Conservation (phyloP, 2,113 vertebrate genomes). For the Hippocampus guttulatus region DNA sequence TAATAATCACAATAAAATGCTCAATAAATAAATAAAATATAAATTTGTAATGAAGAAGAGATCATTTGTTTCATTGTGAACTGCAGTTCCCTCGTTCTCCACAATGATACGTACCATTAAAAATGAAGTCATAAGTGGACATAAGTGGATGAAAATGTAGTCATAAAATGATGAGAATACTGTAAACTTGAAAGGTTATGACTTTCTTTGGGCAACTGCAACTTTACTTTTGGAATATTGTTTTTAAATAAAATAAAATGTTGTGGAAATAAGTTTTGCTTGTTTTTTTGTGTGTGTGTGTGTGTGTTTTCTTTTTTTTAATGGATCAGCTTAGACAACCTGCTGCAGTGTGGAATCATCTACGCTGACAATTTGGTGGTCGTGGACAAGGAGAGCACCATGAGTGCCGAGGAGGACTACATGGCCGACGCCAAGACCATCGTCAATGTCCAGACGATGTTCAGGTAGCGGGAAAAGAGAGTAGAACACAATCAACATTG, state of each 20-base stretch:
- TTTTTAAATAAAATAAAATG: neutral
- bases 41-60: no score
- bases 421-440: constrained; percentile 99
- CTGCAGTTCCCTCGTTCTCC: no score
- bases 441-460: constrained; percentile 96
- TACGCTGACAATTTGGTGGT: constrained; percentile 97
- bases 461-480: constrained; percentile 74
- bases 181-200: no score
- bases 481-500: neutral
- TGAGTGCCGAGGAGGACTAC: constrained; percentile 97
- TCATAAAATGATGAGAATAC: no score
- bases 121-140: no score
- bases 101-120: no score
- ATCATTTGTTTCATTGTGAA: no score
- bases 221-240: no score
- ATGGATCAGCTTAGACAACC: constrained; percentile 86
- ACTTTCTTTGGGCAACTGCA: no score
- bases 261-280: neutral
- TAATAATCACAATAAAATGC: no score
- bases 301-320: neutral
- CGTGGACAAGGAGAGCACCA: constrained; percentile 97
- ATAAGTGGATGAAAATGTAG: no score
- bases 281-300: neutral
- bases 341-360: constrained; percentile 92
- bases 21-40: no score